These are phyloP conservation scores for Potorous gilbertii DNA, from an alignment of 2,797 vertebrate genomes.

Conservation along the genomic window DNA sequence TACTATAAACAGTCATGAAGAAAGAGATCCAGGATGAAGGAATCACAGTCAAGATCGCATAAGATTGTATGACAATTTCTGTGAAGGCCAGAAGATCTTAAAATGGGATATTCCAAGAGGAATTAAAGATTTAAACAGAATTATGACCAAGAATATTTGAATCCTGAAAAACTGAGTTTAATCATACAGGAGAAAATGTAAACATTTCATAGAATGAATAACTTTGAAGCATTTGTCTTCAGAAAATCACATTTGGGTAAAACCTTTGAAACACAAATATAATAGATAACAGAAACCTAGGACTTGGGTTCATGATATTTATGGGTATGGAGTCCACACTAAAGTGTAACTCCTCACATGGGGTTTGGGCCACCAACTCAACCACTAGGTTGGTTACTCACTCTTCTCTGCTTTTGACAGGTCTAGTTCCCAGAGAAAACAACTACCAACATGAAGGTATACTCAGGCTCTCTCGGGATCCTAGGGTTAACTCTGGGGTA, in stretches of 20 bases:
- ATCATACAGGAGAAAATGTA: background rate
- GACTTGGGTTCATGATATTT: too few relatives aligned
- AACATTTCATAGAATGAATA: too few relatives aligned
- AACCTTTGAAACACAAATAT: too few relatives aligned
- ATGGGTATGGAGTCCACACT: too few relatives aligned
- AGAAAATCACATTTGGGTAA: too few relatives aligned
- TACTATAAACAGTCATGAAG: background rate
- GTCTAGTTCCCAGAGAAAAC: too few relatives aligned
- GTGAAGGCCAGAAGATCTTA: background rate
- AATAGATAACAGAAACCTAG: too few relatives aligned
- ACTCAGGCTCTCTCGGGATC: background rate
- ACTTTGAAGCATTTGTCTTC: too few relatives aligned
- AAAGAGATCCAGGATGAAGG: background rate
- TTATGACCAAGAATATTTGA: background rate
- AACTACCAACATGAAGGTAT: too few relatives aligned
- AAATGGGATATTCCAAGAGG: background rate
- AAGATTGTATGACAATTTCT: background rate
- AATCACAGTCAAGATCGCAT: background rate
- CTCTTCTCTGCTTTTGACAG: background rate
- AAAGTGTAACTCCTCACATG: background rate
- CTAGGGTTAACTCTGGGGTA: background rate
- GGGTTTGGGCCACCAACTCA: background rate
- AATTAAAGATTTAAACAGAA: background rate
- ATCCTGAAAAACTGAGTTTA: background rate
- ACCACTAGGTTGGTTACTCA: background rate